phyloP scores from a whole-genome alignment of 2,888 invertebrate species.

The Parelbella ahira region DNA sequence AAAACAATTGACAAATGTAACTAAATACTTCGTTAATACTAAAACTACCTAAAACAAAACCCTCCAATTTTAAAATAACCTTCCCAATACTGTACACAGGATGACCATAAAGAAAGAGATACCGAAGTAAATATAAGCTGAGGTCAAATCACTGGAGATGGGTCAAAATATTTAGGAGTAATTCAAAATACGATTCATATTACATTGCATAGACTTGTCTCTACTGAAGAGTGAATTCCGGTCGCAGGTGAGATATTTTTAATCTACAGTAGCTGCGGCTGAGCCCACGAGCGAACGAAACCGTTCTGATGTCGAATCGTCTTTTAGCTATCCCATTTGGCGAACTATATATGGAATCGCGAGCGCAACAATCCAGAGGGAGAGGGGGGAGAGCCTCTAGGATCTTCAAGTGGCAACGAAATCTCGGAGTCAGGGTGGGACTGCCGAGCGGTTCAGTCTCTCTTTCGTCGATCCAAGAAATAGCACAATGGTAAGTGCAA shows the following conservation, averaged over 20 bases:
- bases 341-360: constrained; percentile 77
- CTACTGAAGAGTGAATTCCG: constrained; percentile 6
- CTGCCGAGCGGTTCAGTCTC: constrained; percentile 75
- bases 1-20: too few species aligned
- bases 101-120: too few species aligned
- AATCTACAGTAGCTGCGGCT: constrained; percentile 46
- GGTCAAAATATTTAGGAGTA: too few species aligned
- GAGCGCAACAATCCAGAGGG: constrained; percentile 34
- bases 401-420: constrained; percentile 49
- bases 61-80: too few species aligned
- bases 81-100: too few species aligned
- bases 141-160: too few species aligned
- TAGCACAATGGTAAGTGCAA: constrained; percentile 73
- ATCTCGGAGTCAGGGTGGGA: constrained; percentile 77
- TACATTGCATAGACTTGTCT: neutral
- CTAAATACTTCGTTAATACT: too few species aligned
- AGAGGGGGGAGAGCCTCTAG: constrained; percentile 48
- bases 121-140: too few species aligned
- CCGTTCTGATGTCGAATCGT: constrained; percentile 57
- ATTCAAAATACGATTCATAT: neutral
- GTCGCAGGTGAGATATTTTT: constrained; percentile 60
- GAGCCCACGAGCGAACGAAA: constrained; percentile 45
- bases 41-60: too few species aligned
- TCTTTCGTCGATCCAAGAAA: constrained; percentile 73
- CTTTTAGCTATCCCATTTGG: constrained; percentile 52